Evolutionary conservation across 2,113 vertebrate species (phyloP), one percentile per base, ranked within the genome.

Genomic region (Polypterus bichir): DNA sequence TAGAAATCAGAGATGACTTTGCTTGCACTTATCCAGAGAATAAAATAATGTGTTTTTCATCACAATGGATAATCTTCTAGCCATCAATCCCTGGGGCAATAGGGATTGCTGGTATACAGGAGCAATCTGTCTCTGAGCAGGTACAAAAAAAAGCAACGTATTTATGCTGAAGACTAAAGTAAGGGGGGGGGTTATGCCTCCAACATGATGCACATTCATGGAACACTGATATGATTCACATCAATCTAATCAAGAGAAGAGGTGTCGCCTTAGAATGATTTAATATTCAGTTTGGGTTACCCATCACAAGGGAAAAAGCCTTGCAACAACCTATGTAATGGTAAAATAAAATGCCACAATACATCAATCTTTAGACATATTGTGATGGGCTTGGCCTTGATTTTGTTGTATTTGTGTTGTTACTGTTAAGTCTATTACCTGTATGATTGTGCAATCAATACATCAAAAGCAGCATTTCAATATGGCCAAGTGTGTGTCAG

Each of bases 11-110:
- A 71, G 65, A 71, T 64, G 67, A 65, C 69, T 71, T 64, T 60
- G 61, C 67, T 69, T 64, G 67, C 65, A 65, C 67, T 73, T 66
- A 73, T 66, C 65, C 61, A 6, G 58, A 67, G 63, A 69, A 73
- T 65, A 67, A 66, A 69, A 69, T 69, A 71, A 71, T 65, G 65
- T 66, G 60, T 62, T 67, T 73, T 65, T 69, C 69, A 73, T 71
- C 67, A 71, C 72, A 68, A 68, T 63, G 63, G 72, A 69, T 70
- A 71, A 73, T 71, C 67, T 71, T 57, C 61, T 60, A 52, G 63
- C 55, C 60, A 61, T 65, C 58, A 60, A 57, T 67, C 59, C 56
- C 64, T 49, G 59, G 58, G 51, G 54, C 59, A 46, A 49, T 59
- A 11, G 53, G 56, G 69, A 67, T 64, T 62, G 48, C 52, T 60